Conservation (phyloP, 2,113 vertebrate species). For the Oreotrochilus melanogaster region DNA sequence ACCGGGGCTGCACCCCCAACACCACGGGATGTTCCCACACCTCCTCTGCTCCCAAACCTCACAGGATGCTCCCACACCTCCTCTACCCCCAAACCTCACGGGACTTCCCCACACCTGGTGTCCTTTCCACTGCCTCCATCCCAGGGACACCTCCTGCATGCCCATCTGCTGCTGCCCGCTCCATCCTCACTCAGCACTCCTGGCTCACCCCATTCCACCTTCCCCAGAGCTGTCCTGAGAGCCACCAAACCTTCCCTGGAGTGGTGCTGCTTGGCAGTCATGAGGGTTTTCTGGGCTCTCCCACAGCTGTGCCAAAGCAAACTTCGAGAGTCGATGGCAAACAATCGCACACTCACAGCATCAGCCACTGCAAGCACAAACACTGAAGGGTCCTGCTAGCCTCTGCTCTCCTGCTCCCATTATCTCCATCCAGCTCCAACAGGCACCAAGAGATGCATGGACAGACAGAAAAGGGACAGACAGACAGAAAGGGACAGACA, state of each 20-base stretch:
- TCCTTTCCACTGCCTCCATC: background rate
- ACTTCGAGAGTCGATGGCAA: accelerated
- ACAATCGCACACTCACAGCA: accelerated
- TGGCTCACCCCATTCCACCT: background rate
- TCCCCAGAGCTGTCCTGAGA: background rate
- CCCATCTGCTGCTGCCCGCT: background rate
- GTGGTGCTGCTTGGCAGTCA: accelerated
- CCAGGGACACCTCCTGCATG: background rate
- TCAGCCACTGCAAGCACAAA: too few relatives aligned
- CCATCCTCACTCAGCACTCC: accelerated
- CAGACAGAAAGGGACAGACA: background rate
- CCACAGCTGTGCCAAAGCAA: background rate
- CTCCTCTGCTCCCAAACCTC: background rate
- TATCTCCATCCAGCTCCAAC: accelerated
- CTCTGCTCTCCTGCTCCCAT: background rate
- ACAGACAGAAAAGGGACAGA: background rate
- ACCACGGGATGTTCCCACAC: background rate
- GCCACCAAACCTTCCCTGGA: background rate
- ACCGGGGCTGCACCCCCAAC: background rate
- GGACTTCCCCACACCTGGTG: background rate
- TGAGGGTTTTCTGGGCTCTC: accelerated
- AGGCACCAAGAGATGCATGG: accelerated
- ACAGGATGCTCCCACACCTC: background rate
- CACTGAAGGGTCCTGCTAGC: accelerated
- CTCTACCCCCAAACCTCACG: background rate